phyloP scores from a whole-genome alignment of 2,113 vertebrate species.

The Atherinomorus stipes region DNA sequence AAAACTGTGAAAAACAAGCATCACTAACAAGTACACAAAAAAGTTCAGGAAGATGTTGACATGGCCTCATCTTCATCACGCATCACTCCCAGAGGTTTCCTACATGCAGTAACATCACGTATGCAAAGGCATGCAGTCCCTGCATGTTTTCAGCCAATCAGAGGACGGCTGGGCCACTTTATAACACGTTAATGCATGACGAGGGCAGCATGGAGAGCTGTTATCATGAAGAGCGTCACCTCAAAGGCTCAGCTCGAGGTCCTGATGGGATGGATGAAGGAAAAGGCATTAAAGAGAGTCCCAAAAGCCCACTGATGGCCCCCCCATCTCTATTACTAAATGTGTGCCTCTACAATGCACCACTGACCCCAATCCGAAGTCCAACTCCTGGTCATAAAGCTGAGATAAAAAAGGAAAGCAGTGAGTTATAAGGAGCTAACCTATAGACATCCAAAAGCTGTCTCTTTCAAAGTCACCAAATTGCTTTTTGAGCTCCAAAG shows the following conservation, averaged over 20 bases:
- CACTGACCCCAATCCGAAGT: conserved; percentile 45
- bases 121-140: neutral
- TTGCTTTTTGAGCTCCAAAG: too few relatives aligned
- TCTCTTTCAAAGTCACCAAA: neutral
- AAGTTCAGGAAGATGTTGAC: too few relatives aligned
- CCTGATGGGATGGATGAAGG: conserved; percentile 20
- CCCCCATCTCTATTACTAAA: neutral
- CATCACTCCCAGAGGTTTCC: neutral
- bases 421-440: conserved; percentile 15
- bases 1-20: too few relatives aligned
- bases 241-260: conserved; percentile 48
- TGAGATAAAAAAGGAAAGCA: conserved; percentile 13
- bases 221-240: conserved; percentile 33
- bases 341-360: conserved; percentile 38
- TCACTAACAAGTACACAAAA: too few relatives aligned
- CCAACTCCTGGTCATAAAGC: conserved; percentile 22
- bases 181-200: conserved; percentile 25
- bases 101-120: neutral
- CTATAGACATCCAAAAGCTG: neutral
- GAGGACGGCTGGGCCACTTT: neutral
- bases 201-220: neutral
- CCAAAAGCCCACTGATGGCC: conserved; percentile 20
- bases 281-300: conserved; percentile 3
- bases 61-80: neutral
- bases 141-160: conserved; percentile 1